Evolutionary conservation across 2,888 invertebrate species (phyloP), one percentile per base, ranked within the genome.

Genomic region (Ectemnius lituratus): DNA sequence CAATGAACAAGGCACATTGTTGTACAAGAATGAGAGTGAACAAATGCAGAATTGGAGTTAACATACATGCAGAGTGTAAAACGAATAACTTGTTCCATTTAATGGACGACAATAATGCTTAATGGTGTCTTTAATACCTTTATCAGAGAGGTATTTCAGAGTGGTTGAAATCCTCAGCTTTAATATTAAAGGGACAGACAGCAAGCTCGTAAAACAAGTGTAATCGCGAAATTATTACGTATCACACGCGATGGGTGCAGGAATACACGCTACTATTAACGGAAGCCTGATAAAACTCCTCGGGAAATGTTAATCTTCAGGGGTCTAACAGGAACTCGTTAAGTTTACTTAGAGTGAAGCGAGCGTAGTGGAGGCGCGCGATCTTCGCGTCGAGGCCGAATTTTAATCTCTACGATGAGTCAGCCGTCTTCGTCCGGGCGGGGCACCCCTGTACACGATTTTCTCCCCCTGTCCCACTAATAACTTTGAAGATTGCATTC

Each of bases 401-500:
- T 73, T 52, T 75, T 67, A 61, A 57, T 72, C 73, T 61, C 64
- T 13, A 4, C n/a, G 11, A 66, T 37, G 37, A 37, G 37, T 37
- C 37, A 37, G 23, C 23, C 23, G 23, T 23, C 23, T 23, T 23
- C 23, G 23, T 3, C 2, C 23, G 3, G 3, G 23, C 23, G 23
- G 20, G 20, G 20, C 28, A 37, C 37, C 37, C 23, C 37, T 37
- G 37, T 37, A 37, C 37, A 37, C 37, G 37, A 37, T 37, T 37
- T 37, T 37, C 37, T 37, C 37, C 37, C 37, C 37, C 37, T 11
- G 37, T 37, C 8, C 37, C 37, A 37, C 63, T 75, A 75, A 76
- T 76, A 76, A 76, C 70, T 70, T 64, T 57, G 14, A 45, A 49
- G 63, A 76, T 75, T 75, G 69, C 75, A 69, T 70, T 75, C 65